Evolutionary conservation across 2,113 vertebrate genomes (phyloP).

Genomic region (Genyomyrus donnyi): DNA sequence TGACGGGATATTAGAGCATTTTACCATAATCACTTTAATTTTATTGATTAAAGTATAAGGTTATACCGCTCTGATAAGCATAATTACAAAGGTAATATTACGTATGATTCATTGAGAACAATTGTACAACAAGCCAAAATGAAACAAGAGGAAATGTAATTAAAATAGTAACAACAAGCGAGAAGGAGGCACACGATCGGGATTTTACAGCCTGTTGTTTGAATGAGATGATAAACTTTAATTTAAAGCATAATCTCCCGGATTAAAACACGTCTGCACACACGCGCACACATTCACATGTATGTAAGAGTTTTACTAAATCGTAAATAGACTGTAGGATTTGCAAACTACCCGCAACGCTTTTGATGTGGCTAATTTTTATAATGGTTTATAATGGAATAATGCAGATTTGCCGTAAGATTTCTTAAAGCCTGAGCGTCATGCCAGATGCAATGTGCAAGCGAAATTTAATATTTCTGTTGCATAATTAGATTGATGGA

Average conservation of each 20-base stretch:
- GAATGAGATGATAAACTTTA: background rate
- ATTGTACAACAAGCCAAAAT: background rate
- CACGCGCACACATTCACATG: background rate
- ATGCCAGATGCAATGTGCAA: too few relatives aligned
- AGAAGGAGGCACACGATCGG: background rate
- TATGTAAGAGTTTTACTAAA: background rate
- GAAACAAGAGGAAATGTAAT: background rate
- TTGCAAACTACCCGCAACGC: background rate
- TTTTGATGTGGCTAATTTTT: background rate
- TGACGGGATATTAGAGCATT: background rate
- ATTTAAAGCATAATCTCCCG: background rate
- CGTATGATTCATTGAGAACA: background rate
- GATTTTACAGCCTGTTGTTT: background rate
- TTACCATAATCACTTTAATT: background rate
- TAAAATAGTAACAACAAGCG: background rate
- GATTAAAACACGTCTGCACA: background rate
- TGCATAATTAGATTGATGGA: too few relatives aligned
- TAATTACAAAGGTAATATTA: background rate
- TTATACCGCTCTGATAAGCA: background rate
- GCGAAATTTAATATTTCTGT: too few relatives aligned
- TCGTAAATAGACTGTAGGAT: background rate
- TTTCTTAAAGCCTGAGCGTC: background rate
- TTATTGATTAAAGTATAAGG: background rate
- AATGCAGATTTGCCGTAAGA: background rate
- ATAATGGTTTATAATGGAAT: background rate